Conservation (phyloP, 2,113 vertebrate species). For the Thomomys bottae region DNA sequence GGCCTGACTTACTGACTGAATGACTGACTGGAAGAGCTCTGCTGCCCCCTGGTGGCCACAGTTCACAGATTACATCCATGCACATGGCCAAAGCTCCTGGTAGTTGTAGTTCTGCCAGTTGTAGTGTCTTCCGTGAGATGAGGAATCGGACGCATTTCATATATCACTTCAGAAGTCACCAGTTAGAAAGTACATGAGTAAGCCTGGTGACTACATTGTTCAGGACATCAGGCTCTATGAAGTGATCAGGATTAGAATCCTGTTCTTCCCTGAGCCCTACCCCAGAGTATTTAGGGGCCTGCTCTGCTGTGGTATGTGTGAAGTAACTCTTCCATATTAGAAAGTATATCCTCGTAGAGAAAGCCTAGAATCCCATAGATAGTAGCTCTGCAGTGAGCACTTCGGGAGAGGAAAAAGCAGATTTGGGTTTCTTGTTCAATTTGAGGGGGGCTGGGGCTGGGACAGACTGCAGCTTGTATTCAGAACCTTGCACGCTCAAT, state of each 20-base stretch:
- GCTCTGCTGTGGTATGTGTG: background rate
- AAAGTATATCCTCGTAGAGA: background rate
- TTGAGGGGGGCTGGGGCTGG: too few relatives aligned
- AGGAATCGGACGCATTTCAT: background rate
- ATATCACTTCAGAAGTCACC: background rate
- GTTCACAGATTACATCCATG: background rate
- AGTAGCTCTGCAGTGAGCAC: background rate
- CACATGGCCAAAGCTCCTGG: background rate
- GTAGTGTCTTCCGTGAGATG: background rate
- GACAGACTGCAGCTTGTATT: too few relatives aligned
- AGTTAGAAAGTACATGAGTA: background rate
- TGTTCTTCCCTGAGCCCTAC: background rate
- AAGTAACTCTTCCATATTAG: background rate
- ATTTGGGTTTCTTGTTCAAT: too few relatives aligned
- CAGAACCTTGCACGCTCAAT: too few relatives aligned
- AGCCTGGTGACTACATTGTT: background rate
- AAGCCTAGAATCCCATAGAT: background rate
- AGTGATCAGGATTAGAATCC: background rate
- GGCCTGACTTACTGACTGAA: background rate
- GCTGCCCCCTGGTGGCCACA: constrained; percentile 69
- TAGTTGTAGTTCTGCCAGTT: rapidly evolving
- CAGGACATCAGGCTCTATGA: background rate
- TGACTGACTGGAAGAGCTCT: background rate
- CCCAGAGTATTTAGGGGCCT: background rate
- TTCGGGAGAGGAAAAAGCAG: background rate